phyloP scores from a whole-genome alignment of 1,140 invertebrate species.

The Platorchestia sp. region DNA sequence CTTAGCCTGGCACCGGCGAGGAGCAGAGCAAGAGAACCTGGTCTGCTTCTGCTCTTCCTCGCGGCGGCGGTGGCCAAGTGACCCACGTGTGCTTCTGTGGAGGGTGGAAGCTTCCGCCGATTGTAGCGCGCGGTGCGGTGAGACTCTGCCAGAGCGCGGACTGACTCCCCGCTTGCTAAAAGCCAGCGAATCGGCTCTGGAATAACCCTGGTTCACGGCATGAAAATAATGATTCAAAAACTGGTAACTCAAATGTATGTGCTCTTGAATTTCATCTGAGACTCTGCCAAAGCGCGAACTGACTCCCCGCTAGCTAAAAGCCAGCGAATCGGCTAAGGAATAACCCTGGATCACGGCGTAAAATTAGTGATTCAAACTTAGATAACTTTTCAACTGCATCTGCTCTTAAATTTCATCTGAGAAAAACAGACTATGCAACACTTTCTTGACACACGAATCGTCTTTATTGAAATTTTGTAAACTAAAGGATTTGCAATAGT shows the following conservation, averaged over 20 bases:
- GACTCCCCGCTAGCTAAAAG: slow-evolving; percentile 66
- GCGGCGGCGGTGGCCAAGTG: slow-evolving; percentile 58
- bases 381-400: no score
- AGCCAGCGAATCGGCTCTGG: slow-evolving; percentile 68
- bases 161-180: slow-evolving; percentile 63
- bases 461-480: no score
- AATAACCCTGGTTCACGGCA: slow-evolving; percentile 61
- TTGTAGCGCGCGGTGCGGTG: slow-evolving; percentile 65
- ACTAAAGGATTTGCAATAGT: no score
- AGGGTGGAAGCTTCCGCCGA: slow-evolving; percentile 61
- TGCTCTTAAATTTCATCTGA: no score
- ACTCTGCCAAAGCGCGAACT: slow-evolving; percentile 60
- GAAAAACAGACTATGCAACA: no score
- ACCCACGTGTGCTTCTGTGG: slow-evolving; percentile 62
- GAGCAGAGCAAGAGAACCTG: slow-evolving; percentile 58
- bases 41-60: slow-evolving; percentile 46
- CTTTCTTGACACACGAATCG: no score
- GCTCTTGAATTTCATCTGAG: no score
- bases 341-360: slow-evolving; percentile 59
- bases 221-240: neutral
- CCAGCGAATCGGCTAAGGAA: slow-evolving; percentile 68
- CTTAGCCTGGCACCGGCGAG: slow-evolving; percentile 61
- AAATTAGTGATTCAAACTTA: neutral
- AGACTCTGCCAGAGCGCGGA: slow-evolving; percentile 62
- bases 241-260: no score